Evolutionary conservation across 2,113 vertebrate species (phyloP).

Genomic region (Silurus asotus): DNA sequence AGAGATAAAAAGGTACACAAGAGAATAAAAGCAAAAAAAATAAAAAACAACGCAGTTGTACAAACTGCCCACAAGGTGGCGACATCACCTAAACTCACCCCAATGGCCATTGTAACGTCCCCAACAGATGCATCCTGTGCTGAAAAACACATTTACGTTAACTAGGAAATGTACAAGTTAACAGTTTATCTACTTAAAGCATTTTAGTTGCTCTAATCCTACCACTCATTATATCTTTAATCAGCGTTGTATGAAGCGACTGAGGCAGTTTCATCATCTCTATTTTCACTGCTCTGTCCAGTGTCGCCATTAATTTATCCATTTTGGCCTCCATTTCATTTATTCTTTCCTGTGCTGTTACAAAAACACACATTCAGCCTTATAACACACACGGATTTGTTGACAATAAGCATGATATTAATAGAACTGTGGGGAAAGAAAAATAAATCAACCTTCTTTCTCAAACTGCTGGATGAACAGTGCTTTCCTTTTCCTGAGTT

Average conservation of each 20-base stretch:
- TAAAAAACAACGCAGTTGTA: not conserved
- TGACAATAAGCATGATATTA: not conserved
- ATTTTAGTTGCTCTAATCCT: not conserved
- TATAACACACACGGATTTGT: no score
- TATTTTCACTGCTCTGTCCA: slow-evolving; percentile 68
- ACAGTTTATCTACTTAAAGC: not conserved
- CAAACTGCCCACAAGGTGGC: not conserved
- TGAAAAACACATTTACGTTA: slow-evolving; percentile 15
- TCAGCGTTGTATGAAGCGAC: slow-evolving; percentile 58
- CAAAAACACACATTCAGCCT: not conserved
- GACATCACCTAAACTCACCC: slow-evolving; percentile 57
- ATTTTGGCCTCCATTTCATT: slow-evolving; percentile 63
- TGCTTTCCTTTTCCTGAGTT: slow-evolving; percentile 61
- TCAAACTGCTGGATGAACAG: slow-evolving; percentile 81
- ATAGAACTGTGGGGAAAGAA: no score
- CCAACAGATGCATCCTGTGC: slow-evolving; percentile 56
- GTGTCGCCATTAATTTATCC: slow-evolving; percentile 61
- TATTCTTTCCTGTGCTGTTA: slow-evolving; percentile 65
- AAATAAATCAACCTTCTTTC: slow-evolving; percentile 70
- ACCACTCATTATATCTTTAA: slow-evolving; percentile 65
- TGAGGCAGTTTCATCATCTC: slow-evolving; percentile 73
- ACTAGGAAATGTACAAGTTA: not conserved
- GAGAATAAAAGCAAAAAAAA: not conserved
- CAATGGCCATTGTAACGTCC: slow-evolving; percentile 66
- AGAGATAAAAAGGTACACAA: not conserved